Conservation (phyloP, 2,113 vertebrate species). For the Dasypus novemcinctus region DNA sequence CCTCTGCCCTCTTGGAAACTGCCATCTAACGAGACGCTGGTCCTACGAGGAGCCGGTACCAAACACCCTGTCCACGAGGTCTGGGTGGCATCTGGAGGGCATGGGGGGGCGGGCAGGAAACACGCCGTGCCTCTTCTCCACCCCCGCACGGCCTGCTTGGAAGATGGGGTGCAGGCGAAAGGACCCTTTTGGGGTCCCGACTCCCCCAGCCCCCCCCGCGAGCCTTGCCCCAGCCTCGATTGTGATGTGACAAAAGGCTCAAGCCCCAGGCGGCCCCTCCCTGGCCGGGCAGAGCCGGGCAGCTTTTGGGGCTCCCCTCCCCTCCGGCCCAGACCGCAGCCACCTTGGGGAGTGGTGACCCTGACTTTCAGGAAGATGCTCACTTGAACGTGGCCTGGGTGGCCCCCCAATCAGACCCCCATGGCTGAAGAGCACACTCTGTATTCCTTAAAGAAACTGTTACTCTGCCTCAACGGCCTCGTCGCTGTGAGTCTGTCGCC, state of each 20-base stretch:
- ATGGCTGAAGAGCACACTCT: constrained; percentile 6
- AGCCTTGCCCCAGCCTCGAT: background rate
- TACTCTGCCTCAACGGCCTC: background rate
- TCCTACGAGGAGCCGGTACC: too few relatives aligned
- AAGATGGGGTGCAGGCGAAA: background rate
- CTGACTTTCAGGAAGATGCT: constrained; percentile 5
- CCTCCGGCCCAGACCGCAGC: background rate
- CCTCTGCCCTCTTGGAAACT: too few relatives aligned
- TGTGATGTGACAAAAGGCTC: constrained; percentile 46
- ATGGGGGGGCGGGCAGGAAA: background rate
- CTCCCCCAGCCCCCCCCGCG: rapidly evolving
- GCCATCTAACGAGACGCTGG: background rate
- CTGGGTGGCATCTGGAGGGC: background rate
- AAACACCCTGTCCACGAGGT: background rate
- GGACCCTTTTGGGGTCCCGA: background rate
- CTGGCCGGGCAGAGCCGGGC: background rate
- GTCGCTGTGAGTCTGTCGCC: constrained; percentile 63
- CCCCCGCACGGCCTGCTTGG: background rate
- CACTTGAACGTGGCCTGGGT: background rate
- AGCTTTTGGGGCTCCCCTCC: background rate
- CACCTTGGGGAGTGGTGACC: background rate
- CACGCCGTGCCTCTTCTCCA: background rate
- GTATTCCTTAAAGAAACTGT: background rate
- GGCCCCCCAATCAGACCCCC: background rate
- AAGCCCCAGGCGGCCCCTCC: background rate